Conservation (phyloP, 1,140 invertebrate species). For the Atta texana region DNA sequence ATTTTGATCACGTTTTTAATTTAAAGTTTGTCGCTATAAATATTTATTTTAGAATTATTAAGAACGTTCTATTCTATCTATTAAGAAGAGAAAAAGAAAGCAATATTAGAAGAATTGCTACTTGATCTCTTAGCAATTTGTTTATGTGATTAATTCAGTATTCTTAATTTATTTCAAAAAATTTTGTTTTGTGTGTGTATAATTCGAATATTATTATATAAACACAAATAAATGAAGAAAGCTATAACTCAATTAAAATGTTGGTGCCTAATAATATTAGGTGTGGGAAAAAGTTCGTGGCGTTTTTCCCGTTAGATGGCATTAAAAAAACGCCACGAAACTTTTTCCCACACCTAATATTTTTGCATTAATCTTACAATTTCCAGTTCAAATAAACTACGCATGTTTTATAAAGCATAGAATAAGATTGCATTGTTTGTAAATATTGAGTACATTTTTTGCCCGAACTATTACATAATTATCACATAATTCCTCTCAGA, state of each 20-base stretch:
- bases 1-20: background rate
- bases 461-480: background rate
- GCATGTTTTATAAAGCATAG: too few species aligned
- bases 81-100: background rate
- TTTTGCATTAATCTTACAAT: too few species aligned
- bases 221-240: too few species aligned
- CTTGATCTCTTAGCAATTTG: background rate
- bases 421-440: background rate
- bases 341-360: too few species aligned
- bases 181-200: too few species aligned
- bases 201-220: background rate
- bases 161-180: background rate
- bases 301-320: too few species aligned
- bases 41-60: background rate
- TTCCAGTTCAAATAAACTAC: too few species aligned
- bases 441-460: background rate
- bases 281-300: too few species aligned
- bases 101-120: background rate
- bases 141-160: background rate
- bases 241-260: too few species aligned
- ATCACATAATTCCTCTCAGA: background rate
- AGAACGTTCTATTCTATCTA: background rate
- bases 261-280: too few species aligned
- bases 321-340: too few species aligned
- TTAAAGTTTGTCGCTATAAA: background rate